A percentile compares a stretch with the other conserved stretches of the same genome.
Conservation (phyloP, 2,797 vertebrate species). For the Pangasius macronema region DNA sequence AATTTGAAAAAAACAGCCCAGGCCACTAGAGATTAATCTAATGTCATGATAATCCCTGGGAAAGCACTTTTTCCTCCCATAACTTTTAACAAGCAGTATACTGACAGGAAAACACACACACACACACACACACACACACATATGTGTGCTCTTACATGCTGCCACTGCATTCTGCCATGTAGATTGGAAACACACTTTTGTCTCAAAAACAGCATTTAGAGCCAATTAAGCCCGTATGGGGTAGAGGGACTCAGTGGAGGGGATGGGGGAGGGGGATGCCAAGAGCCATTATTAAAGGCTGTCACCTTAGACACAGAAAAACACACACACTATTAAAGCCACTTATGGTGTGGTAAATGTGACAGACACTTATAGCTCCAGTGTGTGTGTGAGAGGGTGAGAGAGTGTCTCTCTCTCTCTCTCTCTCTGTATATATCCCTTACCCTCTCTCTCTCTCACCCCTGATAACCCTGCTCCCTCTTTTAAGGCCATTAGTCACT, state of each 20-base stretch:
- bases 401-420: not conserved
- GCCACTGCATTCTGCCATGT: constrained; percentile 55
- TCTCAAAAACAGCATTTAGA: constrained; percentile 67
- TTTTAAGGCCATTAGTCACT: constrained; percentile 57
- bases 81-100: constrained; percentile 13
- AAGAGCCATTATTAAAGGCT: constrained; percentile 18
- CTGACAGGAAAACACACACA: constrained; percentile 14
- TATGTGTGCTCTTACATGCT: constrained; percentile 12
- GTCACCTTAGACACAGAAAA: constrained; percentile 42
- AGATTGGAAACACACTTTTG: constrained; percentile 74
- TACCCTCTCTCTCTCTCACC: constrained; percentile 20
- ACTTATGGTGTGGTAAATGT: constrained; percentile 8
- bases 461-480: constrained; percentile 57
- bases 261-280: not conserved
- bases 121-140: constrained; percentile 20
- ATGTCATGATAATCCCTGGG: constrained; percentile 3
- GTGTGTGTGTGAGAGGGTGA: not conserved
- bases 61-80: not conserved
- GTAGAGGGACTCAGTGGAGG: constrained; percentile 24
- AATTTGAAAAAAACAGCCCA: not conserved
- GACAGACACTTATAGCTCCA: constrained; percentile 15
- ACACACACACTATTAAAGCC: constrained; percentile 21
- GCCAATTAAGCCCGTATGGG: constrained; percentile 70
- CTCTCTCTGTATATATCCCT: not conserved
- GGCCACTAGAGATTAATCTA: not conserved